Evolutionary conservation across 2,113 vertebrate genomes (phyloP), one percentile per base, ranked within the genome.

Genomic region (Cryptomyrus ogoouensis): DNA sequence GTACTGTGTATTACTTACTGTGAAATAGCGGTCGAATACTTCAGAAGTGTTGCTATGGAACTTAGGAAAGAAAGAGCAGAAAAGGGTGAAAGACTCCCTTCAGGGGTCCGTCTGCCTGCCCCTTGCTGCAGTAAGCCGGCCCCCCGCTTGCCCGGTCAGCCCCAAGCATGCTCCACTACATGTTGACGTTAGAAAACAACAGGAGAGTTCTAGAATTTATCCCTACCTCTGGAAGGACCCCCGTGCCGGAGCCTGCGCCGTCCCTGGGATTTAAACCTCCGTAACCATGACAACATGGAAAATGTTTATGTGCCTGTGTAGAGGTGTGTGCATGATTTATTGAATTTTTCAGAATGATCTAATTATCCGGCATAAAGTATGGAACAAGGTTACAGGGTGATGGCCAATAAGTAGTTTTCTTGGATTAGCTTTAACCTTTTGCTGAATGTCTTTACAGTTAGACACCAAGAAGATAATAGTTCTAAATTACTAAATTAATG

Each of bases 251-350:
- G 49, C 31, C 17, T 35, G 50, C 7, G 5, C 85, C 7, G 17
- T 52, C 85, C 50, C 47, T 17, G 27, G 50, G 27, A 53, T 87
- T 87, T 56, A 87, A 87, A 35, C 85, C 50, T 56, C 85, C 35
- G 85, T 87, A 35, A 35, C 85, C 49, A 53, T 87, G 85, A 52
- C 85, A 53, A 87, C 50, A 39, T 53, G 31, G 85, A 87, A 87
- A 87, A 87, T 87, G 85, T 87, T 47, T 87, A 87, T 19, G 13
- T 35, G 85, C 53, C 49, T 87, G 50, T 87, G 85, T 35, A 21
- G 24, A 46, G 83, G 42, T 24, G 44, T 84, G 44, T 47, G 74
- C 10, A 19, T 42, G 74, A 47, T 19, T 84, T 84, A 21, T 42
- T 84, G 83, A 24, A 46, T 47, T 47, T 39, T 84, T 8, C 27